Percentiles rank a stretch among this genome's conserved stretches.
These are phyloP conservation scores for Drosophila kikkawai DNA, from an alignment of 1,140 invertebrate species.

Conservation along the genomic window DNA sequence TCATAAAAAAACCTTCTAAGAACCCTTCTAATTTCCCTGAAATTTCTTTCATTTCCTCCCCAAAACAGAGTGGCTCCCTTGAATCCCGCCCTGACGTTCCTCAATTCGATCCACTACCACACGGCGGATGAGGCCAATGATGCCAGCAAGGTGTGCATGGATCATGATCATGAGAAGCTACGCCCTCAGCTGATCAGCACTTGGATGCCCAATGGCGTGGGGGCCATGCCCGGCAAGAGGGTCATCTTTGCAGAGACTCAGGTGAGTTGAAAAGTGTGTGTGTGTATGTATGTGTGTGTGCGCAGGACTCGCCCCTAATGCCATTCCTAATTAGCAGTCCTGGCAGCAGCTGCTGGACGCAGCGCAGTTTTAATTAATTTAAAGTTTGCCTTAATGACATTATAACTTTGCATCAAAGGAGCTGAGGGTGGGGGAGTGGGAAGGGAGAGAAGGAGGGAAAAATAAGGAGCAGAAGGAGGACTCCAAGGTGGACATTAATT, in stretches of 20 bases:
- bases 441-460: background rate
- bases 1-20: too few relatives aligned
- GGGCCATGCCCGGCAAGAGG: conserved; percentile 92
- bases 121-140: conserved; percentile 85
- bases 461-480: background rate
- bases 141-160: conserved; percentile 89
- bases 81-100: conserved; percentile 87
- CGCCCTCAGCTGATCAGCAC: conserved; percentile 93
- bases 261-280: conserved; percentile 85
- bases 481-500: conserved; percentile 60
- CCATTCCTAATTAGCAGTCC: conserved; percentile 74
- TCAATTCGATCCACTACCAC: conserved; percentile 87
- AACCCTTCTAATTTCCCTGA: too few relatives aligned
- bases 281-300: background rate
- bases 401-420: conserved; percentile 74
- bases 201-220: conserved; percentile 94
- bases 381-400: conserved; percentile 81
- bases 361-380: conserved; percentile 80
- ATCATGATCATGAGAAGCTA: conserved; percentile 93
- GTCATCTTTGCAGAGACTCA: conserved; percentile 95
- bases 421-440: background rate
- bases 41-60: background rate
- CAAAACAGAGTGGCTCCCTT: conserved; percentile 72
- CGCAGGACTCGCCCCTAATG: conserved; percentile 36
- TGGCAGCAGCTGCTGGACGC: conserved; percentile 71